Base-by-base conservation (phyloP, 2,113 vertebrate species). In the Actinemys pallida region DNA sequence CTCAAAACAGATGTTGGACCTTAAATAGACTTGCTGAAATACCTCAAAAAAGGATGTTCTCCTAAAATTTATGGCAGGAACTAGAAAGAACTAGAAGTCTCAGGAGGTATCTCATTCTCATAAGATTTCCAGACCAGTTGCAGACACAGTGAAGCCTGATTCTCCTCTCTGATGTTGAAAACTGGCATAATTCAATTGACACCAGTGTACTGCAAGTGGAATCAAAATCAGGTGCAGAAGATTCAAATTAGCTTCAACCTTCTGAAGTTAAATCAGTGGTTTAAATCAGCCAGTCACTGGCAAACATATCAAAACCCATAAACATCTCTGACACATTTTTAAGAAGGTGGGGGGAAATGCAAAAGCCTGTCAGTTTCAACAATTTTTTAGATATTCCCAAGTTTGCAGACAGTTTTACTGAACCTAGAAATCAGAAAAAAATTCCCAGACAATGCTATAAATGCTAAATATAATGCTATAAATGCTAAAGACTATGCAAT, bases 141-240 rank as follows among this genome's bases (percentile, higher is more conserved):
- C 91, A 93, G 91, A 82, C 93, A 75, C 82, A 75, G 80, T 91
- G 57, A 94, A 93, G 92, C 94, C 88, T 81, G 54, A 65, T 93
- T 90, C 57, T 92, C 57, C 79, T 93, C 80, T 93, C 84, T 87
- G 13, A 3, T 35, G 95, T 93, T 93, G 84, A 93, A 91, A 93
- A 89, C 83, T 75, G 57, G 72, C 42, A 47, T 79, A 93, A 93
- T 96, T 95, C 82, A 79, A n/a, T 87, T 95, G 84, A 93, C 86
- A 59, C 24, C 84, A 27, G 86, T 85, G 12, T 93, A 59, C 94
- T 96, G 94, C 29, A 87, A 94, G 69, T 62, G 76, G 35, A 83
- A 42, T 94, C 57, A 52, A 86, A 90, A 92, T 94, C 39, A n/a
- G 16, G 62, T n/a, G 35, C 62, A n/a, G 14, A n/a, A 69, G 31